Evolutionary conservation across 2,888 invertebrate species (phyloP).

Genomic region (Glaucopsyche alexis): DNA sequence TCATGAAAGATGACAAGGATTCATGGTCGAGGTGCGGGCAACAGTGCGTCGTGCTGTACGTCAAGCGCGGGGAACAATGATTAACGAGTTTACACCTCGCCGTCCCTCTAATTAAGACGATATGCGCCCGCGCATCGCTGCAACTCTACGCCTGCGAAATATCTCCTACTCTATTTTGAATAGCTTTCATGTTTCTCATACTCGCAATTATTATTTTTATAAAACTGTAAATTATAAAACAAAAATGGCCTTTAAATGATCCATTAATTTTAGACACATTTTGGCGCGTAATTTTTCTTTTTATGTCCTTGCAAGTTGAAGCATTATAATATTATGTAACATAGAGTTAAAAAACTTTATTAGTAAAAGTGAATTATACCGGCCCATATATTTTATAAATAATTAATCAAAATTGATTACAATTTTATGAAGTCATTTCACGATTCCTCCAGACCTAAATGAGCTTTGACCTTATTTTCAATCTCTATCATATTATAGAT

Average conservation of each 20-base stretch:
- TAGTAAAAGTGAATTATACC: neutral
- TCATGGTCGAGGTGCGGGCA: slow-evolving; percentile 57
- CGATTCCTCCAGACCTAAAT: neutral
- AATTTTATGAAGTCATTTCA: slow-evolving; percentile 6
- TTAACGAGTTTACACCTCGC: slow-evolving; percentile 78
- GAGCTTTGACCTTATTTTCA: slow-evolving; percentile 19
- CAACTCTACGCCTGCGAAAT: slow-evolving; percentile 43
- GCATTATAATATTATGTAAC: neutral
- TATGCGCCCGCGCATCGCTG: slow-evolving; percentile 67
- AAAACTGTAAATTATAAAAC: neutral
- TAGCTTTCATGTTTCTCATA: neutral
- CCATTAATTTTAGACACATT: too few species aligned
- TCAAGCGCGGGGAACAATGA: slow-evolving; percentile 72
- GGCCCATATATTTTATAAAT: neutral
- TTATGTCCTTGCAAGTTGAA: too few species aligned
- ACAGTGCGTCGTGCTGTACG: slow-evolving; percentile 63
- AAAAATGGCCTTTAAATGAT: neutral
- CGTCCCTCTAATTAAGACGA: slow-evolving; percentile 75
- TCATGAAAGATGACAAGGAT: slow-evolving; percentile 50
- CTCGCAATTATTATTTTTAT: neutral
- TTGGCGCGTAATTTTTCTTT: too few species aligned
- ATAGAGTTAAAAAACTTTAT: neutral
- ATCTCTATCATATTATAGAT: neutral
- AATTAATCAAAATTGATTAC: neutral
- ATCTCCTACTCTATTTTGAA: slow-evolving; percentile 15